Percentiles rank a stretch among this genome's conserved stretches.
These are phyloP conservation scores for Athripsodes cinereus DNA, from an alignment of 2,888 invertebrate species.

Conservation along the genomic window DNA sequence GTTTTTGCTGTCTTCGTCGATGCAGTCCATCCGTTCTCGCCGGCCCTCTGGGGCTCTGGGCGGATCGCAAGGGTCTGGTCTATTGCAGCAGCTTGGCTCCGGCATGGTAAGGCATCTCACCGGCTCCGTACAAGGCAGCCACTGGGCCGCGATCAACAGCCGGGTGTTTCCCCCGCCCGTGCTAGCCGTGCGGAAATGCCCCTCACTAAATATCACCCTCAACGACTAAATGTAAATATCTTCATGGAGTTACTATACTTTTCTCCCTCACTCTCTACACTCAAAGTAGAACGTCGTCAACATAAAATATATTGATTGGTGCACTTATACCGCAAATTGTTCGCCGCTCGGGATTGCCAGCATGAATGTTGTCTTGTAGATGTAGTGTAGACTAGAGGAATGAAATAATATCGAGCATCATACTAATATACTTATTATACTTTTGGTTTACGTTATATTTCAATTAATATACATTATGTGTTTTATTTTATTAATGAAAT, in stretches of 20 bases:
- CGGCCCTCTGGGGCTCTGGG: constrained; percentile 68
- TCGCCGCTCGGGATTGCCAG: constrained; percentile 5
- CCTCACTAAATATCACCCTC: constrained; percentile 69
- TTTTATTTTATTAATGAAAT: constrained; percentile 8
- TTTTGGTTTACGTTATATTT: neutral
- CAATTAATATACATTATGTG: constrained; percentile 6
- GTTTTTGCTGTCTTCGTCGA: constrained; percentile 73
- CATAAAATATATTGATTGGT: neutral
- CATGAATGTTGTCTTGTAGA: constrained; percentile 9
- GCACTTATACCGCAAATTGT: neutral
- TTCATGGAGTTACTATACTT: neutral
- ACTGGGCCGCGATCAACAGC: constrained; percentile 49
- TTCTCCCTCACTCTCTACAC: neutral
- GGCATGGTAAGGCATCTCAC: constrained; percentile 89
- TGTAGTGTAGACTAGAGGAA: constrained; percentile 17
- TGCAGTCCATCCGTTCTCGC: constrained; percentile 69
- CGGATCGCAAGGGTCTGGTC: constrained; percentile 65
- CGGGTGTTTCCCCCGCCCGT: constrained; percentile 36
- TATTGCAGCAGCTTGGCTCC: constrained; percentile 84
- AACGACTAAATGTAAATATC: constrained; percentile 42
- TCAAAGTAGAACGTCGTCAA: neutral
- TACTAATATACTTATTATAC: neutral
- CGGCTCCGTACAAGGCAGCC: constrained; percentile 50
- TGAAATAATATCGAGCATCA: constrained; percentile 14
- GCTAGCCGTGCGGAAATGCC: constrained; percentile 64